Base-by-base conservation (phyloP, 64 coral and sea anemone genomes). In the Montipora cactus region DNA sequence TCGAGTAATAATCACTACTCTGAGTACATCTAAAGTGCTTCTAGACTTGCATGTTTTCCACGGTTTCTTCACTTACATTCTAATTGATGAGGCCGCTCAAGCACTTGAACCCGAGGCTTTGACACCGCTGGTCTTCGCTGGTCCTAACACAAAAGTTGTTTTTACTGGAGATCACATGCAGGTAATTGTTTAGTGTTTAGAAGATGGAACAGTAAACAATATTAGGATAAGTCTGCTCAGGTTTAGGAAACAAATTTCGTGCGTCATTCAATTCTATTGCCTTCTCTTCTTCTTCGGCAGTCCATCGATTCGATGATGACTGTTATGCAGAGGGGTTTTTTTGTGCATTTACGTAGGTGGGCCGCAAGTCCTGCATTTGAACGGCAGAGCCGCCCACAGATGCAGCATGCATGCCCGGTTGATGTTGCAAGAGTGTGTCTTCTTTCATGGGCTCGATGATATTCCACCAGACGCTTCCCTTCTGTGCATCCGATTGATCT, bases 161-260 rank as follows among this genome's bases (percentile, higher is more conserved):
- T 98, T 98, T 25, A 98, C 96, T 16, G 96, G 96, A 22, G 96
- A 98, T 87, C 96, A 98, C 80, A 95, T 95, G 96, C 96, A 98
- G 96, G 96, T 98, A 49, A 83, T 15, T 22, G 68, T 21, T 21
- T 21, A 5, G 20, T 5, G 8, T 23, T 5, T 8, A 23, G 19
- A 71, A 5, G 5, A 22, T 5, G 1, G 53, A 6, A 11, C 1
- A 64, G 14, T 64, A 64, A 12, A 12, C 61, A 14, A 15, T 4
- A 14, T 4, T 12, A 12, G 14, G 11, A 64, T 8, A 64, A 64
- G 12, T 64, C 11, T 64, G 14, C 61, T 14, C 0, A 15, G 11
- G 61, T 11, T 64, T 64, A 64, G 61, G 14, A 64, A 64, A 15
- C 14, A 9, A 64, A 16, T 64, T 37, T 37, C 37, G 37, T 37